Conservation (phyloP, 2,113 vertebrate species). For the cat (Felis catus) region DNA sequence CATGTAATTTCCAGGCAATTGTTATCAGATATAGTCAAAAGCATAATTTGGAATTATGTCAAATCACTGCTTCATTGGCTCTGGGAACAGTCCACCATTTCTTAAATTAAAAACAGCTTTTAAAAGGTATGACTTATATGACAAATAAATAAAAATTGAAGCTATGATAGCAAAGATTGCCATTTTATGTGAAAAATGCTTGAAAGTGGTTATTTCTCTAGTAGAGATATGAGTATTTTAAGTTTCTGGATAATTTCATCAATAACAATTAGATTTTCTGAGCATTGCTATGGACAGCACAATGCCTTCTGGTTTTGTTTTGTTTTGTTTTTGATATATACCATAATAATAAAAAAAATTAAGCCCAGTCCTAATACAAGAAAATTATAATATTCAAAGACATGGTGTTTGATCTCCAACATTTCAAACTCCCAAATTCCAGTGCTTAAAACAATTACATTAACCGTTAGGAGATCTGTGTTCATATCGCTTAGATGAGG, state of each 20-base stretch:
- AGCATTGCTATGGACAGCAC: not conserved
- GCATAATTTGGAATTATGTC: not conserved
- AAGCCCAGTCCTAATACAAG: not conserved
- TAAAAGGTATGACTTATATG: not conserved
- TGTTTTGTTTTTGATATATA: not conserved
- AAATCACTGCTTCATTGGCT: not conserved
- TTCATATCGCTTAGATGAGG: not conserved
- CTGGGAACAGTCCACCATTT: not conserved
- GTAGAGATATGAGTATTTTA: not conserved
- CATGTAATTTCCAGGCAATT: not conserved
- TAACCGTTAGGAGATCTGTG: not conserved
- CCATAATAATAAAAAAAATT: not conserved
- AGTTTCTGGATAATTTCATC: not conserved
- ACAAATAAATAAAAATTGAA: slow-evolving; percentile 2
- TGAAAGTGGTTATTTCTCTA: slow-evolving; percentile 13
- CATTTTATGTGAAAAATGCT: not conserved
- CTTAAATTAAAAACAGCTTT: slow-evolving; percentile 35
- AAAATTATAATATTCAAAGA: not conserved
- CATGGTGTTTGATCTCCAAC: not conserved
- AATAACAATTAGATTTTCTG: not conserved
- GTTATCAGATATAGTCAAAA: not conserved
- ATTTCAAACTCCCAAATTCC: not conserved
- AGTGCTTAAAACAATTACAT: not conserved
- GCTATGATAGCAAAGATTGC: not conserved
- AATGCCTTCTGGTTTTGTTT: not conserved